These are phyloP conservation scores for Geopemphigus sp. DNA, from an alignment of 1,140 invertebrate genomes.

Conservation along the genomic window DNA sequence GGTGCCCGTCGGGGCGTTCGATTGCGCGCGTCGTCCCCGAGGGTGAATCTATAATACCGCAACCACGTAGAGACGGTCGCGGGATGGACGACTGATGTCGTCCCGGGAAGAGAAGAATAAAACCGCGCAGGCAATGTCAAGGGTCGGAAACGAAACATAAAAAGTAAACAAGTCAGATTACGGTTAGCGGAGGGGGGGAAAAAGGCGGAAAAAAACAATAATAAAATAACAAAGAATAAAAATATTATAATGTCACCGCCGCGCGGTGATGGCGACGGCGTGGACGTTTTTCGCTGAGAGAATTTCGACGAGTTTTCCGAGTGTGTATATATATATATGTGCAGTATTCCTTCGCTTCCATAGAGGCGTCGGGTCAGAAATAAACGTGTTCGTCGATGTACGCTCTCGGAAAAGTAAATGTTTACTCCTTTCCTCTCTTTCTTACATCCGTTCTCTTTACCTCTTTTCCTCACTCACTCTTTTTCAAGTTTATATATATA, in stretches of 20 bases:
- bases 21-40: too few relatives aligned
- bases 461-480: too few relatives aligned
- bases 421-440: background rate
- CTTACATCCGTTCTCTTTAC: too few relatives aligned
- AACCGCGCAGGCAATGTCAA: background rate
- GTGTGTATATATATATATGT: too few relatives aligned
- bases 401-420: background rate
- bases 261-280: too few relatives aligned
- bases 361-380: background rate
- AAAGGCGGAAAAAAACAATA: constrained; percentile 20
- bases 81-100: background rate
- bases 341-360: background rate
- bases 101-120: background rate
- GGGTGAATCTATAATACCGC: too few relatives aligned
- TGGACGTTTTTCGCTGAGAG: background rate
- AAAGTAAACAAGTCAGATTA: constrained; percentile 9
- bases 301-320: background rate
- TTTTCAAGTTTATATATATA: too few relatives aligned
- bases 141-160: constrained; percentile 13
- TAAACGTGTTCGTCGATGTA: background rate
- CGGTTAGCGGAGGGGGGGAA: too few relatives aligned
- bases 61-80: too few relatives aligned
- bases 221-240: constrained; percentile 20
- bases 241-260: background rate
- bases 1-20: too few relatives aligned